phyloP scores from a whole-genome alignment of 1,140 invertebrate species.

The Drosophila yakuba region DNA sequence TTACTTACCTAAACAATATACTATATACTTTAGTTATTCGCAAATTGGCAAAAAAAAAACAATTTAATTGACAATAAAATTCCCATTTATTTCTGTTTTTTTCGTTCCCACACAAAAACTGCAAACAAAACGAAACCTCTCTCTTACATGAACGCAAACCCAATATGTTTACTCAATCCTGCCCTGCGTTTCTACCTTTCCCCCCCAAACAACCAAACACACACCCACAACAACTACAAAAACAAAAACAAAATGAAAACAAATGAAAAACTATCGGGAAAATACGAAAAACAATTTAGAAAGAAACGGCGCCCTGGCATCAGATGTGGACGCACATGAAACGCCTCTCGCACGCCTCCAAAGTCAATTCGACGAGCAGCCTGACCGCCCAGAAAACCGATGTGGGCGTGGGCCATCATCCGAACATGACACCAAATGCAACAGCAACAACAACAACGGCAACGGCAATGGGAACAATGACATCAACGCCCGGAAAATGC shows the following conservation, averaged over 20 bases:
- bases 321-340: slow-evolving; percentile 84
- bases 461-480: slow-evolving; percentile 6
- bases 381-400: slow-evolving; percentile 82
- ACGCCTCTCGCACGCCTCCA: slow-evolving; percentile 81
- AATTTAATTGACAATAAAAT: slow-evolving; percentile 60
- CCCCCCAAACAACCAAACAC: slow-evolving; percentile 2
- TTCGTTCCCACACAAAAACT: slow-evolving; percentile 57
- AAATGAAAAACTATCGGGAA: slow-evolving; percentile 14
- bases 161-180: slow-evolving; percentile 38
- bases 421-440: slow-evolving; percentile 49
- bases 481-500: slow-evolving; percentile 66
- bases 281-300: slow-evolving; percentile 63
- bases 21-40: slow-evolving; percentile 52
- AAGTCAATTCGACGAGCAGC: slow-evolving; percentile 82
- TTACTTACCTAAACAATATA: slow-evolving; percentile 12
- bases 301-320: slow-evolving; percentile 80
- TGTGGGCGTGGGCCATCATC: slow-evolving; percentile 67
- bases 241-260: slow-evolving; percentile 10
- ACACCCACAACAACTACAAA: slow-evolving; percentile 26
- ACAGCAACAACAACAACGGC: slow-evolving; percentile 19
- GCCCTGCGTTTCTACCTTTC: slow-evolving; percentile 31
- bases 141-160: slow-evolving; percentile 37
- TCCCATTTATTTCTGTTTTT: slow-evolving; percentile 76
- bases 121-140: slow-evolving; percentile 25
- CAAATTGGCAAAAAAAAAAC: slow-evolving; percentile 63